Percentiles rank a stretch among this genome's conserved stretches.
Conservation (phyloP, 2,113 vertebrate species). For the Ranitomeya variabilis region DNA sequence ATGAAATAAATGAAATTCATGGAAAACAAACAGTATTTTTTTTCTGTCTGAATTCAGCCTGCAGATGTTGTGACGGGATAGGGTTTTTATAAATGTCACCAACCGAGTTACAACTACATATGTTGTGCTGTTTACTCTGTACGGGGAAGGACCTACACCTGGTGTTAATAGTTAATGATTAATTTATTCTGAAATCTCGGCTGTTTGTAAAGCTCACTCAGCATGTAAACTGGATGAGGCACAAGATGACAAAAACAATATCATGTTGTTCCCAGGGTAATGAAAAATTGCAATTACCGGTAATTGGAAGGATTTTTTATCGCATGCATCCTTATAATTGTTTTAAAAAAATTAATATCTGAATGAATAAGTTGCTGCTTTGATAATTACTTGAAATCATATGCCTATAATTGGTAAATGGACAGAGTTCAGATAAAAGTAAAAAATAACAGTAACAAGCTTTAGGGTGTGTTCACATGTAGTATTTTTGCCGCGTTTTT, state of each 20-base stretch:
- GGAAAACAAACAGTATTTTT: neutral
- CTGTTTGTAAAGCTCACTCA: conserved; percentile 54
- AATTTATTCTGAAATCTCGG: conserved; percentile 54
- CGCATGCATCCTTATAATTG: neutral
- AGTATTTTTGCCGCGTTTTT: too few species aligned
- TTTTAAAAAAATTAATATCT: neutral
- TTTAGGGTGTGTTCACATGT: too few species aligned
- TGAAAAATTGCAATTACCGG: conserved; percentile 26
- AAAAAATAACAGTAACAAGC: too few species aligned
- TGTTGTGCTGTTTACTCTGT: conserved; percentile 51
- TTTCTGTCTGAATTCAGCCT: neutral
- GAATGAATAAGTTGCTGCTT: neutral
- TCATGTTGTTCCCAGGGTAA: conserved; percentile 38
- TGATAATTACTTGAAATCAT: neutral
- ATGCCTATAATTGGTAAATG: neutral
- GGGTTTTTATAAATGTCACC: conserved; percentile 2
- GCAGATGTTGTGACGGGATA: conserved; percentile 2
- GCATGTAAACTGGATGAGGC: conserved; percentile 53
- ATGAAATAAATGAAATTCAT: neutral
- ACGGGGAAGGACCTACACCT: conserved; percentile 47
- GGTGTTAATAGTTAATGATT: conserved; percentile 56
- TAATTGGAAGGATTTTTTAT: conserved; percentile 29
- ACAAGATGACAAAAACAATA: conserved; percentile 50
- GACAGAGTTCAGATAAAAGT: neutral
- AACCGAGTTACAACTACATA: conserved; percentile 17